Evolutionary conservation across 1,140 invertebrate species (phyloP).

Genomic region (Liolophura sinensis): DNA sequence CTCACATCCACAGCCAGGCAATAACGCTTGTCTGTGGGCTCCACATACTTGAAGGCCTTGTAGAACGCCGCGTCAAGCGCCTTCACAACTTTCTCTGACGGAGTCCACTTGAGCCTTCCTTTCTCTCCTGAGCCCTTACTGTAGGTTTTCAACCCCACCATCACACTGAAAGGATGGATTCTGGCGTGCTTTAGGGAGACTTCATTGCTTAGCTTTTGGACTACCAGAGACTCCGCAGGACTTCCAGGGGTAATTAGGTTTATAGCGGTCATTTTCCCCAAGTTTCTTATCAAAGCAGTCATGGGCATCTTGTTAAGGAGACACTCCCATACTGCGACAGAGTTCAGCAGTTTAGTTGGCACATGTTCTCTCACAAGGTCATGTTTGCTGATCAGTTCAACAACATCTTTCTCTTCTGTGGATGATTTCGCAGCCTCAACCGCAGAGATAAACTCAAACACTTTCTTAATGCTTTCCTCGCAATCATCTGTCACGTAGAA

Average conservation of each 20-base stretch:
- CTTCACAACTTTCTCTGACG: slow-evolving; percentile 33
- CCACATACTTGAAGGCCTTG: slow-evolving; percentile 59
- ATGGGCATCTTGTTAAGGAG: slow-evolving; percentile 67
- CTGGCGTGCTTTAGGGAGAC: slow-evolving; percentile 58
- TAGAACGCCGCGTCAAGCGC: slow-evolving; percentile 53
- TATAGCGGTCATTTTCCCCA: slow-evolving; percentile 69
- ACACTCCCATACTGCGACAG: slow-evolving; percentile 68
- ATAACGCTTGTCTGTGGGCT: slow-evolving; percentile 63
- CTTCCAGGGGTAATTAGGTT: slow-evolving; percentile 60
- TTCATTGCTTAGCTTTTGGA: slow-evolving; percentile 33
- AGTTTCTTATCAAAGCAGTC: slow-evolving; percentile 63
- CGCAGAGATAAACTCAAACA: slow-evolving; percentile 65
- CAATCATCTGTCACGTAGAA: slow-evolving; percentile 37
- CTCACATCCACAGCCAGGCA: slow-evolving; percentile 67
- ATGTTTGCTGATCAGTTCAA: slow-evolving; percentile 60
- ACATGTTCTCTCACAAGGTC: slow-evolving; percentile 69
- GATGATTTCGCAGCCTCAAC: slow-evolving; percentile 67
- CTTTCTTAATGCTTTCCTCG: slow-evolving; percentile 40
- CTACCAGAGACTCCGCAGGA: slow-evolving; percentile 24
- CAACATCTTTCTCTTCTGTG: slow-evolving; percentile 62
- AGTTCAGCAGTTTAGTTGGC: slow-evolving; percentile 68
- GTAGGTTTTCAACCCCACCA: slow-evolving; percentile 65
- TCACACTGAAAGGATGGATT: slow-evolving; percentile 67
- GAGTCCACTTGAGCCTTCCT: slow-evolving; percentile 51
- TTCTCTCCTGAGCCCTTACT: slow-evolving; percentile 63